These are phyloP conservation scores for Triops cancriformis DNA, from an alignment of 1,140 invertebrate genomes.

Conservation along the genomic window DNA sequence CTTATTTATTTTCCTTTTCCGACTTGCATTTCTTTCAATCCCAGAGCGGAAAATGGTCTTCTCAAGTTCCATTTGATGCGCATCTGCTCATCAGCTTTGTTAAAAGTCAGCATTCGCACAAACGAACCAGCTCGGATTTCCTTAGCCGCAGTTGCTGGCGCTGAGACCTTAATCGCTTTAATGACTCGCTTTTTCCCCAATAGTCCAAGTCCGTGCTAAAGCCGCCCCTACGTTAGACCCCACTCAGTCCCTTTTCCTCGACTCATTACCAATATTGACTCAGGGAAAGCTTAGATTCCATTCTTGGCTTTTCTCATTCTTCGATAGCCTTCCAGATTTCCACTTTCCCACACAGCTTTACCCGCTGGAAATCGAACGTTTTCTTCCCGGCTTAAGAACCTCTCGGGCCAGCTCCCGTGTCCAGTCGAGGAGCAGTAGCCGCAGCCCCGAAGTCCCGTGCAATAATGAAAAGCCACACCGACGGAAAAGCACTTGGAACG, in stretches of 20 bases:
- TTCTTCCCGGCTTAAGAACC: not conserved
- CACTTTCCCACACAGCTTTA: not conserved
- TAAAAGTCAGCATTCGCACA: too few species aligned
- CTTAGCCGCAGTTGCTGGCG: not conserved
- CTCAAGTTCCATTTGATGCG: too few species aligned
- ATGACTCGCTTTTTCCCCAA: not conserved
- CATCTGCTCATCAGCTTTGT: too few species aligned
- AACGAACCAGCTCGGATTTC: not conserved
- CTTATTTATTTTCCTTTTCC: too few species aligned
- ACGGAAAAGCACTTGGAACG: not conserved
- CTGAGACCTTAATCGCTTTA: not conserved
- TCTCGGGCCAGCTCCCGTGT: too few species aligned
- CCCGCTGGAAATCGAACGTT: not conserved
- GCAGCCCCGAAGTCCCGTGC: not conserved
- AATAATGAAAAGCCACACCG: not conserved
- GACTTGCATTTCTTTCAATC: too few species aligned
- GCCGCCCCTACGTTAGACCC: too few species aligned
- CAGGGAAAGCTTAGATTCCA: not conserved
- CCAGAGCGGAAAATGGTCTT: too few species aligned
- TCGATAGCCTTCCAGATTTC: not conserved
- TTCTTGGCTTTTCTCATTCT: not conserved
- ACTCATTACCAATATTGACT: constrained; percentile 6
- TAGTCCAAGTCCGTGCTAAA: not conserved
- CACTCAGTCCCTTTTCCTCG: not conserved
- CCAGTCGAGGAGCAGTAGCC: too few species aligned